phyloP scores from a whole-genome alignment of 2,797 vertebrate genomes.

The Discoglossus pictus region DNA sequence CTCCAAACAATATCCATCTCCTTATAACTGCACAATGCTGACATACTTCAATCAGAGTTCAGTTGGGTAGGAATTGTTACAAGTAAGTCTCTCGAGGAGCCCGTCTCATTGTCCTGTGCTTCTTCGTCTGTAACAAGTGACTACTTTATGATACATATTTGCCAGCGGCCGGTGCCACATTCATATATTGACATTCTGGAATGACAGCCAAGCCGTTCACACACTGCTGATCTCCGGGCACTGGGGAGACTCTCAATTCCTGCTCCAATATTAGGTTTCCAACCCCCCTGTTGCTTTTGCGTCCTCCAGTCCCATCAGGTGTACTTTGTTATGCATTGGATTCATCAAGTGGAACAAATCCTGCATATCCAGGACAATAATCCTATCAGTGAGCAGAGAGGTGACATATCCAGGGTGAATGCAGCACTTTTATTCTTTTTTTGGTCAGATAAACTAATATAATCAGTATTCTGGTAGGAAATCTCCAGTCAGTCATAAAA shows the following conservation, averaged over 20 bases:
- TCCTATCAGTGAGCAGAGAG: constrained; percentile 10
- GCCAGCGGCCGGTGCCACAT: constrained; percentile 68
- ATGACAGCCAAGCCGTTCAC: constrained; percentile 70
- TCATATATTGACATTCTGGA: constrained; percentile 58
- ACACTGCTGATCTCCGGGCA: constrained; percentile 57
- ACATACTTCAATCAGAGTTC: constrained; percentile 3
- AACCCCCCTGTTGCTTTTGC: constrained; percentile 70
- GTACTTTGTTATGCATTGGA: constrained; percentile 63
- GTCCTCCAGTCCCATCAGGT: constrained; percentile 60
- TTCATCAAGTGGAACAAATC: constrained; percentile 58
- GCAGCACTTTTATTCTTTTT: too few species aligned
- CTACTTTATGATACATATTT: constrained; percentile 65
- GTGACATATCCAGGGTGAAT: too few species aligned
- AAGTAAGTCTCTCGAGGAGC: constrained; percentile 13
- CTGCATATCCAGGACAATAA: constrained; percentile 54
- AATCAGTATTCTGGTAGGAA: too few species aligned
- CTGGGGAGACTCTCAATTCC: constrained; percentile 69
- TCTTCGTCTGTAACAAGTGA: constrained; percentile 65
- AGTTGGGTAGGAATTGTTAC: not conserved
- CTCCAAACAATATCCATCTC: not conserved
- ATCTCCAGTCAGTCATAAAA: too few species aligned
- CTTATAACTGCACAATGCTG: not conserved
- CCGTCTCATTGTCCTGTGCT: constrained; percentile 30
- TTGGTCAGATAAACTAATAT: too few species aligned
- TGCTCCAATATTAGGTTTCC: constrained; percentile 68